Evolutionary conservation across 2,113 vertebrate species (phyloP).

Genomic region (Oenanthe oenanthe): DNA sequence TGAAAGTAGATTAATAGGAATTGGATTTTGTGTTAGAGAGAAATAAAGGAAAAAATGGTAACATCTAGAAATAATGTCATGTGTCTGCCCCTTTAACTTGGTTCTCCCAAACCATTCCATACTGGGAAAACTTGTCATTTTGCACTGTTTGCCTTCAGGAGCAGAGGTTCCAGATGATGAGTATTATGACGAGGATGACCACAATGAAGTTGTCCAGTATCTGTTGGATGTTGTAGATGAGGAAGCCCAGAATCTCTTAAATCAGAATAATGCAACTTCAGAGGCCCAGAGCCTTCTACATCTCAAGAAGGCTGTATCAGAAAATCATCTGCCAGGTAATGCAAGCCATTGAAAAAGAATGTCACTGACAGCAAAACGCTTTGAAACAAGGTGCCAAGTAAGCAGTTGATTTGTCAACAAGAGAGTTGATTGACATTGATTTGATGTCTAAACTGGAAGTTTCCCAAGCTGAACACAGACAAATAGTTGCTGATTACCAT

Average conservation of each 20-base stretch:
- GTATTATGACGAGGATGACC: conserved; percentile 77
- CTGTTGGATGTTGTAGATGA: conserved; percentile 82
- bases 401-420: not conserved
- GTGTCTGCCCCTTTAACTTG: not conserved
- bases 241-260: conserved; percentile 81
- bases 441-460: not conserved
- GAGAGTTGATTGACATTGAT: not conserved
- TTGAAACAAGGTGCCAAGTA: not conserved
- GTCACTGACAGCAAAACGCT: not conserved
- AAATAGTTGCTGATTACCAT: not conserved
- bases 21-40: not conserved
- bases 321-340: conserved; percentile 61
- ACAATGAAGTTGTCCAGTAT: conserved; percentile 81
- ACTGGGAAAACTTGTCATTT: not conserved
- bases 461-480: not conserved
- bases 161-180: conserved; percentile 66
- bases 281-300: conserved; percentile 75
- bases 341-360: not conserved
- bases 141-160: conserved; percentile 53
- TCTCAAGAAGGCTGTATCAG: conserved; percentile 37
- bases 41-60: not conserved
- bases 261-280: conserved; percentile 39
- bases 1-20: not conserved
- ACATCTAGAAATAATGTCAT: not conserved
- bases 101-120: rapidly evolving